Conservation (phyloP, 2,888 invertebrate genomes). For the Seira ritae region DNA sequence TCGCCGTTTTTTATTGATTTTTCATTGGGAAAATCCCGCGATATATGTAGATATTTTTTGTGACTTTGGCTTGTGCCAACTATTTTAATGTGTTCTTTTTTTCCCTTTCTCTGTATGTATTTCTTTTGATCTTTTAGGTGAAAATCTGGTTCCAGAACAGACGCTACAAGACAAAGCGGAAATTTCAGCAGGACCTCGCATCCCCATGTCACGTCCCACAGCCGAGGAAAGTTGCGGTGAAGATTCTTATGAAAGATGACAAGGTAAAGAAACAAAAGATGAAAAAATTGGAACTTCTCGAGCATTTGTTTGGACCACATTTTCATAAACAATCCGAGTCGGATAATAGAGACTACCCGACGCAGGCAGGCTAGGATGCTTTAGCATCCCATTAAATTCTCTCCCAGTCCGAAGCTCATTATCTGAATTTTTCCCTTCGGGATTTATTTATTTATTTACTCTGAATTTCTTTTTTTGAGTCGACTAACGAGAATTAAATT, state of each 20-base stretch:
- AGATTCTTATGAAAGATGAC: slow-evolving; percentile 91
- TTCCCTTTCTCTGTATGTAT: too few species aligned
- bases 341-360: background rate
- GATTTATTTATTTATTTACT: slow-evolving; percentile 2
- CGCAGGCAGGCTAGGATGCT: too few species aligned
- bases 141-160: slow-evolving; percentile 92
- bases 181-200: slow-evolving; percentile 82
- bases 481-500: slow-evolving; percentile 11
- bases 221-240: slow-evolving; percentile 93
- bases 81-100: background rate
- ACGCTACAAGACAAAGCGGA: slow-evolving; percentile 94
- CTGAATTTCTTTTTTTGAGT: too few species aligned
- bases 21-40: background rate
- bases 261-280: slow-evolving; percentile 77
- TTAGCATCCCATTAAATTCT: background rate
- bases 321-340: background rate
- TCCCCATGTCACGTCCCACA: slow-evolving; percentile 77
- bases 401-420: too few species aligned
- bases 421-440: too few species aligned
- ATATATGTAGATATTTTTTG: background rate
- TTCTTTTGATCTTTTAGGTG: slow-evolving; percentile 72
- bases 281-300: background rate
- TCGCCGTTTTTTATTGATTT: background rate
- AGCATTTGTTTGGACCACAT: background rate
- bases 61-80: background rate